Evolutionary conservation across 2,888 invertebrate species (phyloP).

Genomic region (Campoletis raptor): DNA sequence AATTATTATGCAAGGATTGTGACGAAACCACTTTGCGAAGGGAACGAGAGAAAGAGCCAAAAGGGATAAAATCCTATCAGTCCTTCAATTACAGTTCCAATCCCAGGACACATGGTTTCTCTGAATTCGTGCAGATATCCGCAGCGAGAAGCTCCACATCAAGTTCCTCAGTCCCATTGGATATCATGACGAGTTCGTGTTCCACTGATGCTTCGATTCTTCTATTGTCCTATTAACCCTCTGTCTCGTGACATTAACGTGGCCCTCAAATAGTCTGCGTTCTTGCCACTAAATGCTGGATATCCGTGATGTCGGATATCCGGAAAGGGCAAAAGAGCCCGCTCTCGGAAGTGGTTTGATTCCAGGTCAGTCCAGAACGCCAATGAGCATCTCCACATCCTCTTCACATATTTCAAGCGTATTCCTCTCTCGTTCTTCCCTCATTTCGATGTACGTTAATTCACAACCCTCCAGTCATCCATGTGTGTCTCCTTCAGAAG

Average conservation of each 20-base stretch:
- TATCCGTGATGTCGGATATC: conserved; percentile 28
- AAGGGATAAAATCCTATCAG: conserved; percentile 13
- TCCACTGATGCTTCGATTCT: conserved; percentile 24
- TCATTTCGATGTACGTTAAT: neutral
- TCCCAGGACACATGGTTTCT: neutral
- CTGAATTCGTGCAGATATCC: conserved; percentile 11
- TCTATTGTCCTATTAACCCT: conserved; percentile 23
- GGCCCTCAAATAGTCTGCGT: conserved; percentile 54
- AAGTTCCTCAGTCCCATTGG: conserved; percentile 34
- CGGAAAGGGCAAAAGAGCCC: conserved; percentile 19
- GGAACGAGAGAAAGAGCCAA: neutral
- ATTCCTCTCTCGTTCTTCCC: conserved; percentile 17
- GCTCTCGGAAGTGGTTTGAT: conserved; percentile 59
- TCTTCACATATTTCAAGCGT: neutral
- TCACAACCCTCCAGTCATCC: neutral
- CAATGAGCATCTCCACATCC: conserved; percentile 50
- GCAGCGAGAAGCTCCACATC: neutral
- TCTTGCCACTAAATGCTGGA: neutral
- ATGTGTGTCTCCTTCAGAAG: neutral
- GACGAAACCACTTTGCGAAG: neutral
- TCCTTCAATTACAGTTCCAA: conserved; percentile 46
- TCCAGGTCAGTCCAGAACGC: conserved; percentile 38
- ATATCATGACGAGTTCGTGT: conserved; percentile 21
- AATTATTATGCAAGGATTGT: too few species aligned
- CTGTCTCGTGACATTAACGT: conserved; percentile 67